phyloP scores from a whole-genome alignment of 2,797 vertebrate genomes.

The Oryzias dopingdopingensis region DNA sequence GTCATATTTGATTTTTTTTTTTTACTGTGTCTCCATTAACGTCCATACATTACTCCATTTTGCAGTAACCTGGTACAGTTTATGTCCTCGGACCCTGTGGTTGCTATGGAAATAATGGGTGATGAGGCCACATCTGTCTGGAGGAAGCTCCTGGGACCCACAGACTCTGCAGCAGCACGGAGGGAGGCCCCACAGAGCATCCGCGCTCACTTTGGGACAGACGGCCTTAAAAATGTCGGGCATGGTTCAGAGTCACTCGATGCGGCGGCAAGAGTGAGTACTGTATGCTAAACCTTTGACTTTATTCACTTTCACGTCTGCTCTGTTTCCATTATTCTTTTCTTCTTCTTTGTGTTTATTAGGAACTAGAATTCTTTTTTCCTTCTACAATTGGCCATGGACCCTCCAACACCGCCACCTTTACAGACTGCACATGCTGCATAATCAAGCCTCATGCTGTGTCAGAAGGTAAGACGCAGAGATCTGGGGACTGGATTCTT shows the following conservation, averaged over 20 bases:
- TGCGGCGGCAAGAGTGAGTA: slow-evolving; percentile 85
- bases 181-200: slow-evolving; percentile 80
- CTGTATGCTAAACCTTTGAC: background rate
- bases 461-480: slow-evolving; percentile 83
- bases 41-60: slow-evolving; percentile 15
- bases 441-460: slow-evolving; percentile 92
- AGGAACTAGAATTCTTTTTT: slow-evolving; percentile 96
- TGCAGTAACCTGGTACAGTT: slow-evolving; percentile 87
- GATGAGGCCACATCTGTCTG: slow-evolving; percentile 86
- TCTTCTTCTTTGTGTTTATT: slow-evolving; percentile 33
- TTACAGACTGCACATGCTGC: slow-evolving; percentile 86
- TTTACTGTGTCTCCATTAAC: background rate
- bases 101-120: slow-evolving; percentile 93
- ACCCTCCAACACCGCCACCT: slow-evolving; percentile 85
- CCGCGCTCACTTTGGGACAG: slow-evolving; percentile 83
- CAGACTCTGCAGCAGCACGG: slow-evolving; percentile 76
- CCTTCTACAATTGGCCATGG: slow-evolving; percentile 84
- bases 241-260: slow-evolving; percentile 88
- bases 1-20: background rate
- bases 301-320: slow-evolving; percentile 2
- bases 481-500: background rate
- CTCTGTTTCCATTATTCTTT: background rate
- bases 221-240: slow-evolving; percentile 83
- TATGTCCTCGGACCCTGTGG: slow-evolving; percentile 84
- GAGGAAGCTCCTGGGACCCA: slow-evolving; percentile 85